Base-by-base conservation (phyloP, 2,113 vertebrate genomes). In the Alectura lathami region DNA sequence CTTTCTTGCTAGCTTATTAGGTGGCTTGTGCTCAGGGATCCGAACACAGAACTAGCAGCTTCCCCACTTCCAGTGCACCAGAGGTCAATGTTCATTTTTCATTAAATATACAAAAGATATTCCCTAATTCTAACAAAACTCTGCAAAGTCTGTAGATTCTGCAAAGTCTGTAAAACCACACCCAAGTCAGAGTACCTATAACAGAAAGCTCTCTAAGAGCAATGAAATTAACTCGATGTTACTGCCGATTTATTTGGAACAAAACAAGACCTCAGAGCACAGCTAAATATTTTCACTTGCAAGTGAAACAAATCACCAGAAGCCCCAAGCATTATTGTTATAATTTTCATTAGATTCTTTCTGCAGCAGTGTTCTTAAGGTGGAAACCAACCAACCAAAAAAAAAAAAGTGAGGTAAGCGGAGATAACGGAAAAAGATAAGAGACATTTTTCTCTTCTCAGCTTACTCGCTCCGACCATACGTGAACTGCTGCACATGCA, bases 401-500 rank as follows among this genome's bases (percentile, higher is more conserved):
- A 76, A 62, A 20, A 89, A 81, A 50, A 59, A 89, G 53, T 84
- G 80, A 96, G 83, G 72, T 60, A 94, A 92, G 86, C 40, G 47
- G 67, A 86, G 91, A 93, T 90, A 94, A 97, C 87, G 40, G 93
- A 83, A 93, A 80, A 77, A 93, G 94, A 96, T 95, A 94, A 91
- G 85, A 93, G 76, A 8, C 85, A 22, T 86, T 93, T 36, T 87
- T 78, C 91, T 93, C 27, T 63, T 48, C 40, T 29, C 7, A 1
- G 75, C 42, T 95, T 75, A 63, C 3, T 3, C 18, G 0, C 64
- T 72, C 7, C 7, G 0, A 48, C 32, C 48, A 9, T 16, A 23
- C 73, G 14, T 1, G 4, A 92, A 74, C 36, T 54, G 5, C 7
- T 54, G 84, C 91, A 87, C 92, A 91, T 1, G 56, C 87, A 74